phyloP scores from a whole-genome alignment of 2,888 invertebrate species.

The Oscheius sp. region DNA sequence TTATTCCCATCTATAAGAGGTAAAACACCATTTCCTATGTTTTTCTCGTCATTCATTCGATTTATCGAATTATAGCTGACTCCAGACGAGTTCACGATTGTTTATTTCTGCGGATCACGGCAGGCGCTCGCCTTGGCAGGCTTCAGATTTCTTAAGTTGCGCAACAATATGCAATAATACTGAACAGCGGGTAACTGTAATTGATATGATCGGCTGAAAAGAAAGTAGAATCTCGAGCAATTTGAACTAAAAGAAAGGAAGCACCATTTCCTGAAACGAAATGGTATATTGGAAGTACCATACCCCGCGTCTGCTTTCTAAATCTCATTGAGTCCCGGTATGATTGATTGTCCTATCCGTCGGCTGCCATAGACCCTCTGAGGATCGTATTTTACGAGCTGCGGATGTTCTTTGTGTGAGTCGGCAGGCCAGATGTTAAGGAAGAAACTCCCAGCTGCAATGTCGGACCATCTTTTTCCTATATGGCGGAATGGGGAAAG shows the following conservation, averaged over 20 bases:
- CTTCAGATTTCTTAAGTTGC: constrained; percentile 12
- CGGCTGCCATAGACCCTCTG: constrained; percentile 1
- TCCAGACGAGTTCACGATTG: too few relatives aligned
- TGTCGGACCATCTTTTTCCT: too few relatives aligned
- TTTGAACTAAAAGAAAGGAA: too few relatives aligned
- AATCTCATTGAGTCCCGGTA: background rate
- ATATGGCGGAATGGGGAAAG: too few relatives aligned
- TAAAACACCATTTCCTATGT: too few relatives aligned
- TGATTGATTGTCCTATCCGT: background rate
- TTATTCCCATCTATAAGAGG: too few relatives aligned
- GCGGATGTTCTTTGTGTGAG: constrained; percentile 6
- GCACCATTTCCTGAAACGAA: too few relatives aligned
- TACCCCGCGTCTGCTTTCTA: too few relatives aligned
- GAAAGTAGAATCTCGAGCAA: background rate
- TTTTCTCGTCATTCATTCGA: too few relatives aligned
- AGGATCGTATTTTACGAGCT: constrained; percentile 28
- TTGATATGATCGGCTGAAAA: background rate
- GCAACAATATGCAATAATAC: constrained; percentile 16
- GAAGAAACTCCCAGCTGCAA: constrained; percentile 11
- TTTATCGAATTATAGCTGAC: too few relatives aligned
- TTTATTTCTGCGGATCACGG: too few relatives aligned
- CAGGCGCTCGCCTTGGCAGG: background rate
- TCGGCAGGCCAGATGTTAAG: constrained; percentile 8
- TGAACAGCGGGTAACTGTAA: background rate
- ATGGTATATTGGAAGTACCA: too few relatives aligned